Evolutionary conservation across 2,888 invertebrate genomes (phyloP).

Genomic region (Drosophila kambysellisi): DNA sequence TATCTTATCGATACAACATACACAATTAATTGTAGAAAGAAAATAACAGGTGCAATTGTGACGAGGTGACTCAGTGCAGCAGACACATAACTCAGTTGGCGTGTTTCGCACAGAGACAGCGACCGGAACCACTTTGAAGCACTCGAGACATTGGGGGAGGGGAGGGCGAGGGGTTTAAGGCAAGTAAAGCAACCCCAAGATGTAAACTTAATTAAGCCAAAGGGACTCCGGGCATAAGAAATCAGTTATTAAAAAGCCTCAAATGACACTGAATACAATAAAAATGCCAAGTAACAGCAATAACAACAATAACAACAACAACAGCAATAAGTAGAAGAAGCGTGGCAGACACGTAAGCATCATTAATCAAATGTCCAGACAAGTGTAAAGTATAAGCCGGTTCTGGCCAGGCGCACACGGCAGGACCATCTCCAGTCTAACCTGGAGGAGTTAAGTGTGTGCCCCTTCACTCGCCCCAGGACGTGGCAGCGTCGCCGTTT

Average conservation of each 20-base stretch:
- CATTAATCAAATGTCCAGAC: conserved; percentile 82
- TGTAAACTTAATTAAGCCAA: conserved; percentile 61
- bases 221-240: conserved; percentile 34
- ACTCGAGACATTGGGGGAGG: conserved; percentile 57
- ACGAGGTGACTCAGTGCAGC: conserved; percentile 35
- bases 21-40: conserved; percentile 22
- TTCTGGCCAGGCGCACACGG: conserved; percentile 18
- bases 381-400: conserved; percentile 71
- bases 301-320: conserved; percentile 23
- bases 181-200: conserved; percentile 48
- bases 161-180: background rate
- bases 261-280: conserved; percentile 71
- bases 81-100: conserved; percentile 55
- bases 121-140: conserved; percentile 50
- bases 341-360: conserved; percentile 70
- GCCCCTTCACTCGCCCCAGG: conserved; percentile 1
- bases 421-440: conserved; percentile 25
- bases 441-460: conserved; percentile 49
- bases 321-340: conserved; percentile 11
- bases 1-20: conserved; percentile 40
- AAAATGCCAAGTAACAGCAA: conserved; percentile 54
- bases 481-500: conserved; percentile 28
- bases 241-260: conserved; percentile 43
- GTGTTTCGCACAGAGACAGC: conserved; percentile 32
- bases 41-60: conserved; percentile 1